These are phyloP conservation scores for Colletes gigas DNA, from an alignment of 1,140 invertebrate species.

Conservation along the genomic window DNA sequence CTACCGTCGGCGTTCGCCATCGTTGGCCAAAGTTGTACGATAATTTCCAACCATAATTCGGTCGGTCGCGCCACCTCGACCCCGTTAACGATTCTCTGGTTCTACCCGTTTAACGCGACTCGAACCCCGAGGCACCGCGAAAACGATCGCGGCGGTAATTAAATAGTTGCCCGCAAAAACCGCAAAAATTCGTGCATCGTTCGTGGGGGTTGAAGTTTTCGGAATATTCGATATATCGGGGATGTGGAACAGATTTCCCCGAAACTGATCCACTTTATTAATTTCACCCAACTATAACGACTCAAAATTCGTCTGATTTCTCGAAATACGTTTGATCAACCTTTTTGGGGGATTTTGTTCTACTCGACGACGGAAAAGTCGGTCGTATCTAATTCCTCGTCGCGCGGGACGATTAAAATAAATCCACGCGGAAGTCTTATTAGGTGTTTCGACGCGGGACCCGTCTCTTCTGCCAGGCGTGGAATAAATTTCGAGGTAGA, in stretches of 20 bases:
- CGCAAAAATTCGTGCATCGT: neutral
- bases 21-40: conserved; percentile 30
- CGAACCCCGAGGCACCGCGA: neutral
- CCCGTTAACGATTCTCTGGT: neutral
- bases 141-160: conserved; percentile 19
- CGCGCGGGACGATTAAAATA: conserved; percentile 22
- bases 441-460: conserved; percentile 1
- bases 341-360: too few relatives aligned
- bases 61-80: neutral
- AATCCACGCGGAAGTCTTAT: conserved; percentile 12
- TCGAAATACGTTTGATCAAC: too few relatives aligned
- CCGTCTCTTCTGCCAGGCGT: neutral
- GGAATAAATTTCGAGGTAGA: conserved; percentile 25
- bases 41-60: conserved; percentile 42
- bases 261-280: too few relatives aligned
- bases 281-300: too few relatives aligned
- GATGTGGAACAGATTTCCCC: too few relatives aligned
- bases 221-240: too few relatives aligned
- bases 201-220: neutral
- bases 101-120: neutral
- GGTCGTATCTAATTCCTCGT: conserved; percentile 9
- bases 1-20: neutral
- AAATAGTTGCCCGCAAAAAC: neutral
- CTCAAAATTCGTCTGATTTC: too few relatives aligned
- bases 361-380: neutral